Evolutionary conservation across 2,113 vertebrate species (phyloP), one percentile per base, ranked within the genome.

Genomic region (rabbit (Oryctolagus cuniculus)): DNA sequence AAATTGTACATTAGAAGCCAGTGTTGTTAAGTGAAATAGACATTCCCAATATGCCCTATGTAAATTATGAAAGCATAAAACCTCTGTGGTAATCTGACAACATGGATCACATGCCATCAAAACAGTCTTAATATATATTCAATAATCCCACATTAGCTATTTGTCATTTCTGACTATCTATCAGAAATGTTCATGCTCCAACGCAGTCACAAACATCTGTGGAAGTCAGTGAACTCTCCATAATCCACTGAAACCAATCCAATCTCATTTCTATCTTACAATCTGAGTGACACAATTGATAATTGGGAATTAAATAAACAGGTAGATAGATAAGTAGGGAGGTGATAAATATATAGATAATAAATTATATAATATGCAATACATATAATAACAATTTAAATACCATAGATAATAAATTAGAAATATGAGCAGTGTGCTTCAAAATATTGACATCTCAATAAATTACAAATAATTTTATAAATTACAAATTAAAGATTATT

Each of bases 381-480:
- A 36, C 31, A 61, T 70, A 58, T 27, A 73, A 66, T 82, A 91
- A 80, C 74, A 69, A 75, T 22, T 90, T 84, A 74, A 67, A 58
- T 85, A 64, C 69, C 80, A 19, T 36, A 82, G 29, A n/a, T 66
- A 49, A 53, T 3, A 88, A 80, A 12, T 51, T 25, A 83, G 19
- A 8, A 55, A 77, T 84, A 87, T 88, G 27, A 95, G 31, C 9
- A 73, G 4, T 2, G 15, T 79, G 29, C 24, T 55, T 58, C 27
- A 92, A 87, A 93, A 64, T 74, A 83, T 17, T 58, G 7, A 91
- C 13, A 5, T 87, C 24, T 58, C 89, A 94, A 55, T 69, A 36
- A 89, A 92, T 49, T 82, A 89, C 17, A 83, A 9, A 61, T 89
- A 78, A 88, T 66, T 77, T 74, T 88, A 9, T 78, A 81, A 44